phyloP scores from a whole-genome alignment of 1,140 invertebrate species.

The Wasmannia auropunctata region DNA sequence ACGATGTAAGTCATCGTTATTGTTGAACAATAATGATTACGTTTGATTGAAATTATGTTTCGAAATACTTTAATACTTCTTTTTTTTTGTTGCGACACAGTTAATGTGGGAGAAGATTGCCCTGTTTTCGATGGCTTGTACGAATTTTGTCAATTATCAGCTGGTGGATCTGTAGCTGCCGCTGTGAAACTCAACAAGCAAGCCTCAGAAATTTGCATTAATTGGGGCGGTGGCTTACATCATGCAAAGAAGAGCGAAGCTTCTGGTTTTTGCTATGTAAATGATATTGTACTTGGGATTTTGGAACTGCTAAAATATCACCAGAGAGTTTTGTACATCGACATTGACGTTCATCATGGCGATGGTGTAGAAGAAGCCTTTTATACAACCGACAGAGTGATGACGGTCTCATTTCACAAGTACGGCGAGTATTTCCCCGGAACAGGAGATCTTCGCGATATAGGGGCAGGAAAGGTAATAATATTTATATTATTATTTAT shows the following conservation, averaged over 20 bases:
- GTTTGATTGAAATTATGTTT: slow-evolving; percentile 84
- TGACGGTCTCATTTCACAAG: slow-evolving; percentile 99
- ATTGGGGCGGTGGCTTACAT: slow-evolving; percentile 99
- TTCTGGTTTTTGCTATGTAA: slow-evolving; percentile 98
- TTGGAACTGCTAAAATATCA: slow-evolving; percentile 98
- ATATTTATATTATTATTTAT: background rate
- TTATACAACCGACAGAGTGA: slow-evolving; percentile 99
- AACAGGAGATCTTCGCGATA: slow-evolving; percentile 97
- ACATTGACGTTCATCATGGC: slow-evolving; percentile 99
- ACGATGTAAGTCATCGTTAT: slow-evolving; percentile 94
- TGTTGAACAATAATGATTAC: background rate
- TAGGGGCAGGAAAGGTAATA: slow-evolving; percentile 96
- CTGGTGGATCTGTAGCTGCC: slow-evolving; percentile 98
- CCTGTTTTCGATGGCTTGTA: slow-evolving; percentile 99
- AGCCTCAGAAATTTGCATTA: slow-evolving; percentile 98
- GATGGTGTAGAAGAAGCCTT: slow-evolving; percentile 99
- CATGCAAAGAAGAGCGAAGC: slow-evolving; percentile 99
- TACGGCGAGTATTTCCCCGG: slow-evolving; percentile 99
- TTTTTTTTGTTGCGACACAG: slow-evolving; percentile 89
- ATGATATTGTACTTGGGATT: slow-evolving; percentile 98
- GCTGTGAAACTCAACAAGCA: slow-evolving; percentile 98
- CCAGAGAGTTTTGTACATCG: slow-evolving; percentile 98
- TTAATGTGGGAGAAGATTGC: slow-evolving; percentile 99
- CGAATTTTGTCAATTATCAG: slow-evolving; percentile 99
- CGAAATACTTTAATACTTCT: slow-evolving; percentile 91